phyloP scores from a whole-genome alignment of 2,888 invertebrate species.

The Steinernema hermaphroditum region DNA sequence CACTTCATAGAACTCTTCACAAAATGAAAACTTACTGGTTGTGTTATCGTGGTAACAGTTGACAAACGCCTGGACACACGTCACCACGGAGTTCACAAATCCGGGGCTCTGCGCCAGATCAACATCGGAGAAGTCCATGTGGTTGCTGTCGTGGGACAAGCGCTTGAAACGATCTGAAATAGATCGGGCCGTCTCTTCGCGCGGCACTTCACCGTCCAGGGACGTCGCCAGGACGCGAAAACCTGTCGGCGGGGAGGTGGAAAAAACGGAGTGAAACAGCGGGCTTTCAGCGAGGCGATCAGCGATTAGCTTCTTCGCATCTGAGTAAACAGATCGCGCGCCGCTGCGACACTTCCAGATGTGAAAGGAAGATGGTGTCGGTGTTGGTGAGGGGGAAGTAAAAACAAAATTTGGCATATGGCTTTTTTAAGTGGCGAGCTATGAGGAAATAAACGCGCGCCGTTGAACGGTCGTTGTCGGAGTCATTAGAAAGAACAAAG shows the following conservation, averaged over 20 bases:
- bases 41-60: background rate
- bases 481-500: too few species aligned
- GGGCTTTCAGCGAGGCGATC: background rate
- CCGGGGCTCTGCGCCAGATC: background rate
- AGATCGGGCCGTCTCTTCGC: background rate
- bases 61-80: slow-evolving; percentile 11
- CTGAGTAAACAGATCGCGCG: slow-evolving; percentile 21
- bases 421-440: too few species aligned
- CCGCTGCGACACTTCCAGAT: background rate
- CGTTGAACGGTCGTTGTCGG: too few species aligned
- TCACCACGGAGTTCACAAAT: slow-evolving; percentile 2
- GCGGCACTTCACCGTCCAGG: background rate
- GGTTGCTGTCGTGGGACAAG: background rate
- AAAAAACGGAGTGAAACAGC: slow-evolving; percentile 19
- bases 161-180: background rate
- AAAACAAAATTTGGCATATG: too few species aligned
- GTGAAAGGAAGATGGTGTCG: too few species aligned
- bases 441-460: too few species aligned
- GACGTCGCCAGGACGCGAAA: background rate
- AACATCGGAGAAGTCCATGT: background rate
- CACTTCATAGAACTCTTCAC: too few species aligned
- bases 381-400: too few species aligned
- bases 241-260: background rate
- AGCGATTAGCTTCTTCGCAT: slow-evolving; percentile 21
- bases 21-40: background rate